These are phyloP conservation scores for Ploceus nigricollis DNA, from an alignment of 2,113 vertebrate species.

Conservation along the genomic window DNA sequence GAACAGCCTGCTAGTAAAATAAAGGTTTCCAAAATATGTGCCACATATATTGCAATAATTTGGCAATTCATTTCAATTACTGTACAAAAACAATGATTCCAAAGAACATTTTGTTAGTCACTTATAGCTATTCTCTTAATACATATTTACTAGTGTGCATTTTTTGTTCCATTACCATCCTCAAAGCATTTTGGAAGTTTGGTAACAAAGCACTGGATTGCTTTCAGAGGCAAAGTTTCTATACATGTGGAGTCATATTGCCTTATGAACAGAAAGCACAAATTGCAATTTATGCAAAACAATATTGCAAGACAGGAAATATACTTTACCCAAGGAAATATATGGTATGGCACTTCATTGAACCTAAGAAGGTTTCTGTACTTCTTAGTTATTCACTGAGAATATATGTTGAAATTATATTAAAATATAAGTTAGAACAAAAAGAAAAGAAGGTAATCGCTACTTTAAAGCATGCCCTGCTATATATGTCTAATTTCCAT, in stretches of 20 bases:
- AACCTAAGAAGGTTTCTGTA: not conserved
- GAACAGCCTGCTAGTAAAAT: not conserved
- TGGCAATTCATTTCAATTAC: not conserved
- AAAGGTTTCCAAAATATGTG: not conserved
- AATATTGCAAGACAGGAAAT: not conserved
- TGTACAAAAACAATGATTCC: not conserved
- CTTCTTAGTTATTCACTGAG: not conserved
- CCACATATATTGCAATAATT: not conserved
- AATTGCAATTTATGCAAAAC: not conserved
- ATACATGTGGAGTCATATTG: not conserved
- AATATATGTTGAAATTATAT: not conserved
- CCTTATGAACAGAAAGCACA: not conserved
- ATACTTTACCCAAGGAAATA: not conserved
- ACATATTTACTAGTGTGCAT: not conserved
- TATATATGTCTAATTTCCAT: not conserved
- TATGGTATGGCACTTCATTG: not conserved
- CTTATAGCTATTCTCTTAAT: not conserved
- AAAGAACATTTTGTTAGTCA: not conserved
- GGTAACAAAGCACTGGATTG: not conserved
- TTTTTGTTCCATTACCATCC: not conserved
- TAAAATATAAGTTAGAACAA: not conserved
- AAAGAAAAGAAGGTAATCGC: not conserved
- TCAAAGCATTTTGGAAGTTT: not conserved
- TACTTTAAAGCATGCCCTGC: not conserved
- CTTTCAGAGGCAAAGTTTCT: not conserved